Evolutionary conservation across 2,797 vertebrate genomes (phyloP).

Genomic region (Lepus oiostolus): DNA sequence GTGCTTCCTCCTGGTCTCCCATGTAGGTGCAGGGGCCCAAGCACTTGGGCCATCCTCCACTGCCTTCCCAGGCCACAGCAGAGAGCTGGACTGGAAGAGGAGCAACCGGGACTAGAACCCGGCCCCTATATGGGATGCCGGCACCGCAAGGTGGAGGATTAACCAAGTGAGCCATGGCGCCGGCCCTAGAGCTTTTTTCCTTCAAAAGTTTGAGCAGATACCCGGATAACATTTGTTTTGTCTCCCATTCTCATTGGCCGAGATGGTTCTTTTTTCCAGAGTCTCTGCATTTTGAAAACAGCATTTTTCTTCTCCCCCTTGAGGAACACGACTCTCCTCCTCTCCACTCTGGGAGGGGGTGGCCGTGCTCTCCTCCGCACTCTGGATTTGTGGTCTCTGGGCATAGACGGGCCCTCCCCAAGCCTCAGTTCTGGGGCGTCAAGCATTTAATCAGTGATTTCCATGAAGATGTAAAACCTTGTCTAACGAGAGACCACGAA

Average conservation of each 20-base stretch:
- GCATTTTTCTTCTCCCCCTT: neutral
- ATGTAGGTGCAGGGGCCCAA: too few relatives aligned
- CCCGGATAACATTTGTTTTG: neutral
- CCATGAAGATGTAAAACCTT: neutral
- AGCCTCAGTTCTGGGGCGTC: neutral
- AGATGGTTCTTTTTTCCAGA: neutral
- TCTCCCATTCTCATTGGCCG: neutral
- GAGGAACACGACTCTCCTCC: neutral
- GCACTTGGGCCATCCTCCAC: too few relatives aligned
- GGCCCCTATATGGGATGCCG: too few relatives aligned
- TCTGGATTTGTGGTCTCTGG: conserved; percentile 9
- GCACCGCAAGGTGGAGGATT: too few relatives aligned
- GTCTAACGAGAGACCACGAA: conserved; percentile 14
- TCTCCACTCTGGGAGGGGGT: neutral
- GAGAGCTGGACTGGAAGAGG: too few relatives aligned
- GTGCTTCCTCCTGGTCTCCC: too few relatives aligned
- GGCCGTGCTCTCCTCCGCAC: neutral
- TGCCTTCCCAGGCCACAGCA: too few relatives aligned
- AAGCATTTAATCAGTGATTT: neutral
- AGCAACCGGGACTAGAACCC: too few relatives aligned
- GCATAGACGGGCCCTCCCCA: neutral
- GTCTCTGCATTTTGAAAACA: neutral
- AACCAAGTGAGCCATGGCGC: too few relatives aligned
- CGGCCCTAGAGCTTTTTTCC: neutral
- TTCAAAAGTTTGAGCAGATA: neutral